A percentile compares a stretch with the other conserved stretches of the same genome.
phyloP scores from a whole-genome alignment of 2,888 invertebrate species.

The Panorpa germanica region DNA sequence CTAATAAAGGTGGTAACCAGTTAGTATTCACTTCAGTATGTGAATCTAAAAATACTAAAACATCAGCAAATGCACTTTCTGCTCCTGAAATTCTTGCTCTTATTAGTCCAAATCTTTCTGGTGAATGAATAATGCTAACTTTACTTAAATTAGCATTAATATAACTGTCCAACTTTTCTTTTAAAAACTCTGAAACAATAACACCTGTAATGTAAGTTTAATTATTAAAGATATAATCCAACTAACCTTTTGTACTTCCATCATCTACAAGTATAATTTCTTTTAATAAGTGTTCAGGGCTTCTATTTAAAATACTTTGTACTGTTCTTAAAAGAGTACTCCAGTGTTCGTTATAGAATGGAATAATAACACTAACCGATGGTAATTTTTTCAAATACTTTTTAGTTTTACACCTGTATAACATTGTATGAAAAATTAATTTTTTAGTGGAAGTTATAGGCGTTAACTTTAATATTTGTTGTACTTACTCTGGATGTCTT shows the following conservation, averaged over 20 bases:
- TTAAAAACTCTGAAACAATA: constrained; percentile 29
- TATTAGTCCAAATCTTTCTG: constrained; percentile 63
- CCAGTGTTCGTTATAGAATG: constrained; percentile 89
- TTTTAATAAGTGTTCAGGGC: constrained; percentile 55
- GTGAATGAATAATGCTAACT: constrained; percentile 54
- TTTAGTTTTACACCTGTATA: constrained; percentile 45
- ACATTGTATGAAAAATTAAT: too few species aligned
- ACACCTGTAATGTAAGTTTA: too few species aligned
- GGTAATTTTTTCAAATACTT: constrained; percentile 52
- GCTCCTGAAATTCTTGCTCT: constrained; percentile 76
- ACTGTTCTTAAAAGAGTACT: constrained; percentile 65
- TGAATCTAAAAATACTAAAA: constrained; percentile 79
- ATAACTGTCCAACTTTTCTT: constrained; percentile 55
- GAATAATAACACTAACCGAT: constrained; percentile 74
- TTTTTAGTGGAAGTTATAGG: too few species aligned
- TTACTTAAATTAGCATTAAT: constrained; percentile 45
- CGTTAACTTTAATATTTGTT: too few species aligned
- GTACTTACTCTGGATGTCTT: constrained; percentile 33
- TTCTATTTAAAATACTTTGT: constrained; percentile 65
- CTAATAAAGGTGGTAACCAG: constrained; percentile 78
- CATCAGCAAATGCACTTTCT: constrained; percentile 49
- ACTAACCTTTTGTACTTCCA: constrained; percentile 61
- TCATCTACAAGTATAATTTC: constrained; percentile 86
- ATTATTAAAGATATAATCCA: too few species aligned
- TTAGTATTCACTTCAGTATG: constrained; percentile 82